Percentiles rank a stretch among this genome's conserved stretches.
These are phyloP conservation scores for Microplitis manilae DNA, from an alignment of 2,888 invertebrate genomes.

Conservation along the genomic window DNA sequence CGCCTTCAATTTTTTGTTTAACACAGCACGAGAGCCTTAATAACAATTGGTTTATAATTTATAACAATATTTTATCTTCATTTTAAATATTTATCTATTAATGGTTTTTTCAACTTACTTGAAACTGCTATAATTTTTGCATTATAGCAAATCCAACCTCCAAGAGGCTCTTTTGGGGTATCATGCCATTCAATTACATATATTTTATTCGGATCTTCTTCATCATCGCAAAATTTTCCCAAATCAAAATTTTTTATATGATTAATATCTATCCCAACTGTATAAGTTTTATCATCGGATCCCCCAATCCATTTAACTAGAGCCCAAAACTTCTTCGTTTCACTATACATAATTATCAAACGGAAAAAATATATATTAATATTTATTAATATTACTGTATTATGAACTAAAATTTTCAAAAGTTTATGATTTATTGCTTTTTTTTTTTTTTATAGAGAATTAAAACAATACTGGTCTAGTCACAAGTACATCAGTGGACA, in stretches of 20 bases:
- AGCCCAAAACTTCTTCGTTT: background rate
- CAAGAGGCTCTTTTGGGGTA: background rate
- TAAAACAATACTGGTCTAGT: too few species aligned
- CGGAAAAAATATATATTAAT: background rate
- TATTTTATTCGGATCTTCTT: background rate
- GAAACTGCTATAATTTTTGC: background rate
- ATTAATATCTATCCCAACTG: background rate
- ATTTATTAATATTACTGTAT: background rate
- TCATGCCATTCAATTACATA: background rate
- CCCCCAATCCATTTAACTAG: background rate
- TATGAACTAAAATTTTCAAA: too few species aligned
- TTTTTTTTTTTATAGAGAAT: too few species aligned
- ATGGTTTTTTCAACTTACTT: background rate
- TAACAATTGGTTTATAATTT: too few species aligned
- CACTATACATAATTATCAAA: background rate
- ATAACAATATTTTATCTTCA: too few species aligned
- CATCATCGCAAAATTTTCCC: background rate
- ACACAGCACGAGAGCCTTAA: background rate
- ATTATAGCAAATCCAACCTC: background rate
- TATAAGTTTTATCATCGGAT: too few species aligned
- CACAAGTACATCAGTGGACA: too few species aligned
- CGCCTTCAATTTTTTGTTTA: background rate
- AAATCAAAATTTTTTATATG: background rate
- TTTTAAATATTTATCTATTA: too few species aligned
- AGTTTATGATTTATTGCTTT: too few species aligned